Evolutionary conservation across 1,140 invertebrate species (phyloP), one percentile per base, ranked within the genome.

Genomic region (Pachyrhynchus sulphureomaculatus): DNA sequence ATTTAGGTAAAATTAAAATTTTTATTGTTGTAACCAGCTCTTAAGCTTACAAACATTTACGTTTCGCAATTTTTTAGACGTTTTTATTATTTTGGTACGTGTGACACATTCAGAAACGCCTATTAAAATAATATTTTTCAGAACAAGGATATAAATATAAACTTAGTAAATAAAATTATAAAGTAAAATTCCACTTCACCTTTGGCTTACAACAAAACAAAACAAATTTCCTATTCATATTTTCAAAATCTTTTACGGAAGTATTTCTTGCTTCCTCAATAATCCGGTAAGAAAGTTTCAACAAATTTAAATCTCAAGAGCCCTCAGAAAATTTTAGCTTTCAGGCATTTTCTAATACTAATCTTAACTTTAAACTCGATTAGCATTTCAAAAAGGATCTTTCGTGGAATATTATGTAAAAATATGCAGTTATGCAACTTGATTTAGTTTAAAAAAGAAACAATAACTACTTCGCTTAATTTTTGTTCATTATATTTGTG

Each of bases 301-400:
- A 47, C 64, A 56, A 62, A 57, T 62, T 62, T 58, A 54, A 66
- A 66, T 57, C 54, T 42, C 33, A 47, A 45, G 45, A 62, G 57
- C 52, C 53, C 57, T 59, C 23, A 20, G 51, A 36, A 41, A 63
- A 57, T 55, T 47, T 66, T 58, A 29, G 45, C 51, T 24, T 37
- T 13, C 34, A 21, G 10, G 47, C 21, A 52, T 36, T 34, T 41
- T 29, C 48, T 56, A 56, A 62, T 62, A 57, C 57, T 47, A 45
- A 59, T 60, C 52, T 26, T 42, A 60, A n/a, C 56, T 42, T 48
- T 10, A 36, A 57, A 48, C 29, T 47, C 62, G 59, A 62, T 66
- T 66, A 66, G 52, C 64, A 62, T 52, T 57, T 62, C 54, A 41
- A 51, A 34, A 29, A 29, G 20, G 29, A 56, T 45, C n/a, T n/a